Evolutionary conservation across 2,888 invertebrate species (phyloP).

Genomic region (Cataglyphis cursor): DNA sequence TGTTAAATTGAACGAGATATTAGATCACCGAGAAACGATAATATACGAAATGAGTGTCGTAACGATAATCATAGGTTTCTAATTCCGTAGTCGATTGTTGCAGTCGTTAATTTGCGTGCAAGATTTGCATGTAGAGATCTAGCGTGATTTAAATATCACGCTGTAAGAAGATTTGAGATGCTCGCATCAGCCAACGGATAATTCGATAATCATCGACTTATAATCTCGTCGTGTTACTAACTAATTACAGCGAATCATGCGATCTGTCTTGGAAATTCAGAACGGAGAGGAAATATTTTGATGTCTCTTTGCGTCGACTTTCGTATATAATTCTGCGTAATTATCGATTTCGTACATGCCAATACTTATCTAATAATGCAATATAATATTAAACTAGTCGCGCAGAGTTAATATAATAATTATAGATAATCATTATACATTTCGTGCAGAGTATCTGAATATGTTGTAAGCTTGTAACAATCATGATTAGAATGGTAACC

Average conservation of each 20-base stretch:
- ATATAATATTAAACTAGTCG: slow-evolving; percentile 20
- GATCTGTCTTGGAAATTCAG: slow-evolving; percentile 40
- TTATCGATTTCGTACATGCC: background rate
- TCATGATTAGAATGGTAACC: slow-evolving; percentile 5
- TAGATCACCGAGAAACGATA: background rate
- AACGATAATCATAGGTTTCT: slow-evolving; percentile 15
- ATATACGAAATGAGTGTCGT: background rate
- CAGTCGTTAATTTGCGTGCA: background rate
- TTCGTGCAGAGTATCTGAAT: slow-evolving; percentile 15
- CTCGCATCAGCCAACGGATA: slow-evolving; percentile 25
- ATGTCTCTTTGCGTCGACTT: slow-evolving; percentile 1
- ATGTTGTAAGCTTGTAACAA: slow-evolving; percentile 24
- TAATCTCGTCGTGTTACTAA: slow-evolving; percentile 9
- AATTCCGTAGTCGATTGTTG: slow-evolving; percentile 2
- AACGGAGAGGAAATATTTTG: slow-evolving; percentile 31
- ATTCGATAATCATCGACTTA: slow-evolving; percentile 23
- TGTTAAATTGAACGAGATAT: background rate
- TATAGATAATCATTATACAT: slow-evolving; percentile 11
- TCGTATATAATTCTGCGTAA: slow-evolving; percentile 21
- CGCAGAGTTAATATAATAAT: slow-evolving; percentile 29
- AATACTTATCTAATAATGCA: slow-evolving; percentile 34
- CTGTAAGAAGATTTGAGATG: background rate
- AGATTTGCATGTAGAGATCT: slow-evolving; percentile 10
- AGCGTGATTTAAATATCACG: slow-evolving; percentile 32
- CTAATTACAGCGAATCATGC: slow-evolving; percentile 27